Evolutionary conservation across 2,113 vertebrate species (phyloP).

Genomic region (Pelmatolapia mariae): DNA sequence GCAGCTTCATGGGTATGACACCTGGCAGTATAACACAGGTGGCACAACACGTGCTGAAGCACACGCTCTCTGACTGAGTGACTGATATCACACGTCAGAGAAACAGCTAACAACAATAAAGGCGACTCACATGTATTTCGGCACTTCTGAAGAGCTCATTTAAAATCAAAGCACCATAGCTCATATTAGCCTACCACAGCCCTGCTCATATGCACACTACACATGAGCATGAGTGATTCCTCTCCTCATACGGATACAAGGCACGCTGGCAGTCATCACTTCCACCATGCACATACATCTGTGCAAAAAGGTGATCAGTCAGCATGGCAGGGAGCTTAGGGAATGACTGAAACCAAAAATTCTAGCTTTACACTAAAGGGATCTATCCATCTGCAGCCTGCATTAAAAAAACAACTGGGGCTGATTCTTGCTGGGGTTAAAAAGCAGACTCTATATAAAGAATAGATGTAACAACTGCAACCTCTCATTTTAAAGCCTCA

Average conservation of each 20-base stretch:
- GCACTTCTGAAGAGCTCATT: constrained; percentile 3
- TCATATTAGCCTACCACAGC: neutral
- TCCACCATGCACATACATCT: neutral
- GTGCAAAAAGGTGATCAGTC: constrained; percentile 13
- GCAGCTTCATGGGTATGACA: neutral
- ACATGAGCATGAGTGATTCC: neutral
- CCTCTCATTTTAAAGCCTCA: neutral
- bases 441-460: neutral
- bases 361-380: constrained; percentile 14
- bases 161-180: constrained; percentile 13
- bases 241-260: neutral
- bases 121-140: neutral
- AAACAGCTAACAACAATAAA: constrained; percentile 10
- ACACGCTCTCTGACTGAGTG: neutral
- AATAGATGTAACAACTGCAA: neutral
- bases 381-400: constrained; percentile 10
- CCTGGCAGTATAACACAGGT: neutral
- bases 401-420: neutral
- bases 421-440: neutral
- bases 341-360: constrained; percentile 28
- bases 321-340: constrained; percentile 8
- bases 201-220: neutral
- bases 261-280: neutral
- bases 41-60: neutral
- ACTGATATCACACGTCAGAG: constrained; percentile 8